Evolutionary conservation across 2,113 vertebrate species (phyloP).

Genomic region (Sprattus sprattus): DNA sequence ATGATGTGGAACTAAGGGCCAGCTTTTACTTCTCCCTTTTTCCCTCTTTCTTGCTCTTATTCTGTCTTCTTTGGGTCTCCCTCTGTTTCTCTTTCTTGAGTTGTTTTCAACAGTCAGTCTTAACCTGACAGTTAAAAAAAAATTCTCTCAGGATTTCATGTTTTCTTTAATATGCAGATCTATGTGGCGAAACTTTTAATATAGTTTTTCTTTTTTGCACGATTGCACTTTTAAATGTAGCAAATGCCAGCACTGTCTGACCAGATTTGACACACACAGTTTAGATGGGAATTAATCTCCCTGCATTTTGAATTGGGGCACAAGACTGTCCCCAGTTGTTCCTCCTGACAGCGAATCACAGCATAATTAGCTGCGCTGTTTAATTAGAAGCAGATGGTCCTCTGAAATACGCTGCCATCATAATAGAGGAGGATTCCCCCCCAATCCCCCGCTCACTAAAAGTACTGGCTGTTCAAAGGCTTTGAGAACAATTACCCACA

Average conservation of each 20-base stretch:
- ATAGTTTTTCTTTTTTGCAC: not conserved
- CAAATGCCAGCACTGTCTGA: not conserved
- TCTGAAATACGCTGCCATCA: not conserved
- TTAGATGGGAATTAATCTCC: not conserved
- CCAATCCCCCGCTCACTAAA: not conserved
- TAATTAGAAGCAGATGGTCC: conserved; percentile 15
- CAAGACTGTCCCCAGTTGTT: conserved; percentile 16
- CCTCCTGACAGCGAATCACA: not conserved
- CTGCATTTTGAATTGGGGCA: not conserved
- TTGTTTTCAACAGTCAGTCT: not conserved
- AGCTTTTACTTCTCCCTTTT: conserved; percentile 38
- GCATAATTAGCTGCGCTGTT: not conserved
- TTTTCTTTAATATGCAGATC: not conserved
- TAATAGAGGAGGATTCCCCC: not conserved
- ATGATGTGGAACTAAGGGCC: conserved; percentile 58
- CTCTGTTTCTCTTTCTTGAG: conserved; percentile 28
- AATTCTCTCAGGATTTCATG: not conserved
- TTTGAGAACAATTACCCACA: not conserved
- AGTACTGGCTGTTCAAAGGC: conserved; percentile 16
- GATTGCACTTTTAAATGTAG: not conserved
- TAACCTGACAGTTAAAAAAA: not conserved
- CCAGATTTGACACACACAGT: not conserved
- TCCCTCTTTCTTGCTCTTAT: not conserved
- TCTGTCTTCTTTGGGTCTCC: conserved; percentile 16
- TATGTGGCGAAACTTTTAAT: not conserved